Percentiles rank a stretch among this genome's conserved stretches.
Conservation (phyloP, 2,797 vertebrate genomes). For the Labroides dimidiatus region DNA sequence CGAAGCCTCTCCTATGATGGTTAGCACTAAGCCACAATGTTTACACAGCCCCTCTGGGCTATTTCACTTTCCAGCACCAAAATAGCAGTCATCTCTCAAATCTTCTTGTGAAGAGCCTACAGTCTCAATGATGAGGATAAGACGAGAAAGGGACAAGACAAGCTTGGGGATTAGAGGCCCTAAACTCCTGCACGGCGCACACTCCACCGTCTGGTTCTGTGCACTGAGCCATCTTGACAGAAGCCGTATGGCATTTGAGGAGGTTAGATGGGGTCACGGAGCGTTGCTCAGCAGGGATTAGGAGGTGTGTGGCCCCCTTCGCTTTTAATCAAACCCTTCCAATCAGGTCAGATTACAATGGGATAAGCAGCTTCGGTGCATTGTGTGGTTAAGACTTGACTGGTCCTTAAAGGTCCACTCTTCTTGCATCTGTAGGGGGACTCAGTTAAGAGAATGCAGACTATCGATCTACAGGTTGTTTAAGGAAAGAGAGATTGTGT, state of each 20-base stretch:
- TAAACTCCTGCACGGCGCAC: constrained; percentile 71
- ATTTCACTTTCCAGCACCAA: constrained; percentile 76
- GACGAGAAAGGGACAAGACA: constrained; percentile 79
- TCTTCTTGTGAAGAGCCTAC: constrained; percentile 70
- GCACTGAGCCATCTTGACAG: constrained; percentile 74
- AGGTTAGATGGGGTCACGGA: constrained; percentile 73
- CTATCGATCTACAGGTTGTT: constrained; percentile 32
- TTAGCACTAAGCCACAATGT: constrained; percentile 72
- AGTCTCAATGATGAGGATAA: constrained; percentile 77
- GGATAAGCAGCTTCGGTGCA: constrained; percentile 72
- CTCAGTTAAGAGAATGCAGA: constrained; percentile 29
- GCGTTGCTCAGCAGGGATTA: constrained; percentile 76
- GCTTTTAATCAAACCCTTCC: constrained; percentile 83
- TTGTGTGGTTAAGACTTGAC: constrained; percentile 69
- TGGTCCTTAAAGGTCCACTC: constrained; percentile 36
- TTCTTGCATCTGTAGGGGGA: constrained; percentile 16
- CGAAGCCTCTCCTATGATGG: constrained; percentile 66
- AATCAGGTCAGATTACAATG: constrained; percentile 84
- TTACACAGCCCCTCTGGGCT: constrained; percentile 72
- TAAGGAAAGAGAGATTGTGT: constrained; percentile 8
- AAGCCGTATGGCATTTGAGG: constrained; percentile 65
- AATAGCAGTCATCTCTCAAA: constrained; percentile 80
- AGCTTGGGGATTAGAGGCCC: constrained; percentile 76
- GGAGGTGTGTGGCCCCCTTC: constrained; percentile 78
- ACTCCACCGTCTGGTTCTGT: constrained; percentile 71